Evolutionary conservation across 2,888 invertebrate species (phyloP).

Genomic region (Acleris emargana): DNA sequence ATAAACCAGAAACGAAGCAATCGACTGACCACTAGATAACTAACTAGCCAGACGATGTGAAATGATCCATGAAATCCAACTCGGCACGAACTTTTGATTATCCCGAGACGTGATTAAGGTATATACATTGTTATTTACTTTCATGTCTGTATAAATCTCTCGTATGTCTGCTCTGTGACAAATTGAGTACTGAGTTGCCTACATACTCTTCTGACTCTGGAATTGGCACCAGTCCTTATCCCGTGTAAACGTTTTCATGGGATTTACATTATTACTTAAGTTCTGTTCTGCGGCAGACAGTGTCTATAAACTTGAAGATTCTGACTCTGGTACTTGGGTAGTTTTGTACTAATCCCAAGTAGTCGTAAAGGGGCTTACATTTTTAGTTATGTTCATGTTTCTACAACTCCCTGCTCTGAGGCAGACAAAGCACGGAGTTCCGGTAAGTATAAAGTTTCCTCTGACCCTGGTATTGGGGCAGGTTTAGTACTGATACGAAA

Average conservation of each 20-base stretch:
- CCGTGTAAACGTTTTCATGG: not conserved
- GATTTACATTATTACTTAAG: slow-evolving; percentile 74
- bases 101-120: too few relatives aligned
- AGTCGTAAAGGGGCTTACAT: slow-evolving; percentile 74
- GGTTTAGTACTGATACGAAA: slow-evolving; percentile 71
- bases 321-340: slow-evolving; percentile 96
- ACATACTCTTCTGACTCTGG: slow-evolving; percentile 95
- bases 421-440: slow-evolving; percentile 95
- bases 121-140: too few relatives aligned
- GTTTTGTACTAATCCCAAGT: slow-evolving; percentile 96
- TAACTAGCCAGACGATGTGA: too few relatives aligned
- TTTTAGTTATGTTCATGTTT: too few relatives aligned
- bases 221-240: slow-evolving; percentile 85
- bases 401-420: slow-evolving; percentile 85
- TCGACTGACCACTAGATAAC: too few relatives aligned
- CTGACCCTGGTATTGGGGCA: slow-evolving; percentile 96
- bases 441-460: slow-evolving; percentile 95
- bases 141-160: too few relatives aligned
- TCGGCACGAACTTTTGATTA: too few relatives aligned
- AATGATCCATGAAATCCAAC: too few relatives aligned
- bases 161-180: too few relatives aligned
- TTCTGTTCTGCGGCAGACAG: slow-evolving; percentile 89
- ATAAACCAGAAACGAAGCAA: too few relatives aligned
- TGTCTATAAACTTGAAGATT: slow-evolving; percentile 95
- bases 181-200: too few relatives aligned